A percentile compares a stretch with the other conserved stretches of the same genome.
Evolutionary conservation across 2,888 invertebrate species (phyloP).

Genomic region (Steinernema hermaphroditum): DNA sequence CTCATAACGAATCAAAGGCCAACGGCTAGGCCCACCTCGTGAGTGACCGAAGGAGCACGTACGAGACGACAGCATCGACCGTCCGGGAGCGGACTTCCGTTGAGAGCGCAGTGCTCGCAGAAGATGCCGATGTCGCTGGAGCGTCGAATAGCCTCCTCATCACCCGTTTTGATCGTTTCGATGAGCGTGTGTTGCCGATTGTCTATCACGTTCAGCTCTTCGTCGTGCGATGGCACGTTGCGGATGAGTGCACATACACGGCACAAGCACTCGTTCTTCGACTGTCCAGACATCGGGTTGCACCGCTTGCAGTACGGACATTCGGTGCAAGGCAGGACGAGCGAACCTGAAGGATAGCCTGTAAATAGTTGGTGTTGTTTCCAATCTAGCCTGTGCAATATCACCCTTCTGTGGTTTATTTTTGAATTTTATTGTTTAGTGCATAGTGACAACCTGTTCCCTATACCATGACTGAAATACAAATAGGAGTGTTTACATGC

Average conservation of each 20-base stretch:
- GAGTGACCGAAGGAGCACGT: neutral
- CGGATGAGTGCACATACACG: constrained; percentile 22
- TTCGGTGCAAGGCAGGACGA: constrained; percentile 13
- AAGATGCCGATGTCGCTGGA: constrained; percentile 26
- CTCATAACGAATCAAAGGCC: no score
- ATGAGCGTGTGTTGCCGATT: constrained; percentile 1
- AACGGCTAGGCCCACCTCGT: no score
- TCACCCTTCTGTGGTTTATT: no score
- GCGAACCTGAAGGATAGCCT: neutral
- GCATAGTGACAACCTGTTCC: no score
- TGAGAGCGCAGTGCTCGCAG: constrained; percentile 24
- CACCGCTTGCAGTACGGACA: constrained; percentile 22
- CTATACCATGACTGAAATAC: no score
- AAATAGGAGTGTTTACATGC: no score
- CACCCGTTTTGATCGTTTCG: constrained; percentile 11
- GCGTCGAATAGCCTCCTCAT: neutral
- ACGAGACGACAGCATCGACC: constrained; percentile 12
- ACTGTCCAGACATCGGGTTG: neutral
- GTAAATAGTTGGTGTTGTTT: neutral
- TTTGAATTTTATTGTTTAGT: no score
- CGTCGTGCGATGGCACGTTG: neutral
- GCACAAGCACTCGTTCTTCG: constrained; percentile 8
- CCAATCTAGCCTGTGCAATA: no score
- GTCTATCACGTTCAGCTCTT: neutral
- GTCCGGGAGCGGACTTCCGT: constrained; percentile 14